Conservation (phyloP, 2,888 invertebrate genomes). For the Drosophila putrida region DNA sequence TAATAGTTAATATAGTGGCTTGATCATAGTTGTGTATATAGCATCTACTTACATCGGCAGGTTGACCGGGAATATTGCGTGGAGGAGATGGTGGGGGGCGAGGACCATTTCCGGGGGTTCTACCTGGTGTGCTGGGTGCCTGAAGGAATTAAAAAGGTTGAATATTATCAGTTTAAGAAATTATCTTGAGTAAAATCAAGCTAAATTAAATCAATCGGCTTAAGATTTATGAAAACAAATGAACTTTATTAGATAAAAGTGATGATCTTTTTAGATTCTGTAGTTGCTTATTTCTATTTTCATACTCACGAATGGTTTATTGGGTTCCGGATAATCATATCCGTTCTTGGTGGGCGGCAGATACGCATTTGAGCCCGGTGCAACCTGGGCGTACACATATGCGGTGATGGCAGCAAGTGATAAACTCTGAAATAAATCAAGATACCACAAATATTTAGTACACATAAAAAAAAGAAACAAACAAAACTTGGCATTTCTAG, state of each 20-base stretch:
- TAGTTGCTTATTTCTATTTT: too few species aligned
- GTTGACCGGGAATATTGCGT: slow-evolving; percentile 71
- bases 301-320: slow-evolving; percentile 82
- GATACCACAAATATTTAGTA: slow-evolving; percentile 30
- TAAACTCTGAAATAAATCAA: slow-evolving; percentile 77
- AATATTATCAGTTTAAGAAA: neutral
- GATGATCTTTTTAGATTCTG: too few species aligned
- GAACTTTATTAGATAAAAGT: too few species aligned
- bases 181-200: neutral
- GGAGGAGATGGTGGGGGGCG: slow-evolving; percentile 67
- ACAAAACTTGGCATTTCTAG: slow-evolving; percentile 49
- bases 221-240: too few species aligned
- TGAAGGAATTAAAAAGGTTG: slow-evolving; percentile 16
- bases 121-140: slow-evolving; percentile 64
- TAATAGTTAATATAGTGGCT: neutral
- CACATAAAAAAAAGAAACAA: slow-evolving; percentile 17
- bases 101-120: slow-evolving; percentile 53
- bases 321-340: slow-evolving; percentile 91
- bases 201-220: neutral
- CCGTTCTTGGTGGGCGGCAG: slow-evolving; percentile 90
- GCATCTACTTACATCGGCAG: slow-evolving; percentile 72
- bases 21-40: neutral
- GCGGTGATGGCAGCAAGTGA: slow-evolving; percentile 78
- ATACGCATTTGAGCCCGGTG: slow-evolving; percentile 90
- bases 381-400: slow-evolving; percentile 82